These are phyloP conservation scores for Myathropa florea DNA, from an alignment of 2,888 invertebrate genomes.

Conservation along the genomic window DNA sequence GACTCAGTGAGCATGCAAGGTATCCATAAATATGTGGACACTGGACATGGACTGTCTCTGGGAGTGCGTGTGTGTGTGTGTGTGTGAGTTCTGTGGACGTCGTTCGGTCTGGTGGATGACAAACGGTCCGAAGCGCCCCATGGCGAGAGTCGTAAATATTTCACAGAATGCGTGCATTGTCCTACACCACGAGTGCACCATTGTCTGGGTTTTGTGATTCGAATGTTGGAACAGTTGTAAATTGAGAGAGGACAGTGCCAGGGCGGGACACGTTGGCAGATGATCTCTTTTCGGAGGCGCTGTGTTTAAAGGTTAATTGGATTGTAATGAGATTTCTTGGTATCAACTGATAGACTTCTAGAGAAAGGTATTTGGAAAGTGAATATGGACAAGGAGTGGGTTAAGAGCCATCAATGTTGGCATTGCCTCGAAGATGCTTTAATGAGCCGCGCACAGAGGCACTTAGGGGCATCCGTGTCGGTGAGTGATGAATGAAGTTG, in stretches of 20 bases:
- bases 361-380: neutral
- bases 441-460: too few relatives aligned
- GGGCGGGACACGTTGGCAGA: neutral
- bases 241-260: neutral
- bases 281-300: neutral
- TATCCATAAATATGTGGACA: conserved; percentile 44
- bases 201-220: conserved; percentile 2
- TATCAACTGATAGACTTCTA: neutral
- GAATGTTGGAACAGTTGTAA: conserved; percentile 18
- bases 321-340: neutral
- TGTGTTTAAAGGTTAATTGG: neutral
- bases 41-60: too few relatives aligned
- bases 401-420: too few relatives aligned
- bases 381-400: too few relatives aligned
- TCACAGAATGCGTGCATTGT: conserved; percentile 33
- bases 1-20: conserved; percentile 27
- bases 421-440: too few relatives aligned
- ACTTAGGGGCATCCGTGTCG: too few relatives aligned
- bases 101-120: conserved; percentile 64
- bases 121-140: conserved; percentile 48
- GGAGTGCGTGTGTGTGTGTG: conserved; percentile 1
- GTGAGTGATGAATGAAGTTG: too few relatives aligned
- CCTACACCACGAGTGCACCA: neutral
- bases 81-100: conserved; percentile 24
- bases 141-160: conserved; percentile 60